Evolutionary conservation across 2,888 invertebrate genomes (phyloP).

Genomic region (Lumbricus terrestris): DNA sequence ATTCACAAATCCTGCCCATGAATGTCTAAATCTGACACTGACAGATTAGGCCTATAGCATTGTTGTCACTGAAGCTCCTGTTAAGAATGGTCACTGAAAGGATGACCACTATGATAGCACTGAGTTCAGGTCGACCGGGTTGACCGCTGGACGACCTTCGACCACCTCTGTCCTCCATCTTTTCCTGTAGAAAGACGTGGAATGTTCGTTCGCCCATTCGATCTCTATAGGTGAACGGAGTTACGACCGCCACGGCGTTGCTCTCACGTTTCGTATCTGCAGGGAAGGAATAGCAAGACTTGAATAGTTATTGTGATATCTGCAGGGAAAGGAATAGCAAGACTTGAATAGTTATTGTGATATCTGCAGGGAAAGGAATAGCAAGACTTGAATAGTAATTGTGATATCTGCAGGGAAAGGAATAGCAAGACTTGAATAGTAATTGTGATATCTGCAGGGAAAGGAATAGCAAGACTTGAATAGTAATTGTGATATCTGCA

Average conservation of each 20-base stretch:
- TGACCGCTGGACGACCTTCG: neutral
- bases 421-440: no score
- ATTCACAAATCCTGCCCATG: no score
- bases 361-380: neutral
- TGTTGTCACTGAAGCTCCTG: neutral
- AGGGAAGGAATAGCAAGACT: neutral
- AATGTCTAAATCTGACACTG: neutral
- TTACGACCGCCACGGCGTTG: neutral
- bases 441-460: no score
- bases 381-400: no score
- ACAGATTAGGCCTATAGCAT: no score
- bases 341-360: no score
- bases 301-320: no score
- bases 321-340: neutral
- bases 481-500: no score
- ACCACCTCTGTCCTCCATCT: neutral
- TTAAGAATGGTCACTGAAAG: neutral
- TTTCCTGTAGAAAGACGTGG: conserved; percentile 3
- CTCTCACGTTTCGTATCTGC: neutral
- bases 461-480: no score
- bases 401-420: neutral
- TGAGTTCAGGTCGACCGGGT: neutral
- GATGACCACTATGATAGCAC: neutral
- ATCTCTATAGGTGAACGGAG: neutral
- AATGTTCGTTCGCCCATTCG: neutral